Conservation (phyloP, 2,888 invertebrate species). For the Nasonia oneida region DNA sequence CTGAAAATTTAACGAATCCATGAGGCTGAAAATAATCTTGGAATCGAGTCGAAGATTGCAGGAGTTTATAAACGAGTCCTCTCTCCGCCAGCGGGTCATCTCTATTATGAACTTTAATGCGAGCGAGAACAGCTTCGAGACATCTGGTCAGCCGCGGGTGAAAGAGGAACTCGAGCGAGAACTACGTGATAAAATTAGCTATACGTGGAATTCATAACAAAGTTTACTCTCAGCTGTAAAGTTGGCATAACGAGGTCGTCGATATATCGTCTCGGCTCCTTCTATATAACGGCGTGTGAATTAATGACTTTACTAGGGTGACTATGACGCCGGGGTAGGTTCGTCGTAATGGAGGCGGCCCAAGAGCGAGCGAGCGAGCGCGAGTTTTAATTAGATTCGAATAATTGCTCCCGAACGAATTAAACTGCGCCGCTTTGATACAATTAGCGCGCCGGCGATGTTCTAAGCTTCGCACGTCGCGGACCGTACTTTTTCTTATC, state of each 20-base stretch:
- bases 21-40: background rate
- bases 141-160: conserved; percentile 40
- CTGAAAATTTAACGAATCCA: background rate
- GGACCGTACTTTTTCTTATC: background rate
- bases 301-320: conserved; percentile 66
- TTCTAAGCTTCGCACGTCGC: background rate
- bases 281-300: conserved; percentile 62
- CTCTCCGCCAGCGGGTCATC: background rate
- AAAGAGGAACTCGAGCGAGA: background rate
- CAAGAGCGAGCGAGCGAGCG: background rate
- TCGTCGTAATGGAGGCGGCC: conserved; percentile 7
- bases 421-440: conserved; percentile 66
- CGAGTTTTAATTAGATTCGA: conserved; percentile 71
- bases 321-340: conserved; percentile 48
- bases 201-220: conserved; percentile 62
- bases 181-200: conserved; percentile 47
- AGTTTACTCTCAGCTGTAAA: conserved; percentile 61
- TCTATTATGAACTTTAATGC: background rate
- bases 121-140: background rate
- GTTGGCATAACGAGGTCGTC: conserved; percentile 61
- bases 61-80: background rate
- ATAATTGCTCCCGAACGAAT: conserved; percentile 67
- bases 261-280: conserved; percentile 62
- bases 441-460: conserved; percentile 54
- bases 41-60: too few relatives aligned